A percentile compares a stretch with the other conserved stretches of the same genome.
Evolutionary conservation across 2,888 invertebrate species (phyloP).

Genomic region (Drosophila peninsularis): DNA sequence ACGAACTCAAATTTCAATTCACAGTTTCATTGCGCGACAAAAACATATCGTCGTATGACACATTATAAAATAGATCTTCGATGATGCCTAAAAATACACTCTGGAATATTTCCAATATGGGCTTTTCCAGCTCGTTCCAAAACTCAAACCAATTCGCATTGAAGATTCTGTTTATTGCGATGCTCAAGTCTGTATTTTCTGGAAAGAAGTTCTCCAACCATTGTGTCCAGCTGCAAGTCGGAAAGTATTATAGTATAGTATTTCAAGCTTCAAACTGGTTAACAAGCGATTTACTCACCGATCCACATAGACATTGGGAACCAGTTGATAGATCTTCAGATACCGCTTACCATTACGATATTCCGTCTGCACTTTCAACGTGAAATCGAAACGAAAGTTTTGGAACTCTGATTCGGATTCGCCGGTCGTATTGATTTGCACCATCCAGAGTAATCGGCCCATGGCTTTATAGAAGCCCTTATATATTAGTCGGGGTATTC

Average conservation of each 20-base stretch:
- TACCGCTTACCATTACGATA: constrained; percentile 65
- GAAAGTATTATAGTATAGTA: neutral
- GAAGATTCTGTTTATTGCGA: constrained; percentile 52
- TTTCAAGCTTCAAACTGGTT: no score
- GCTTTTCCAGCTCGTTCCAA: constrained; percentile 63
- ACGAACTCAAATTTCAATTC: neutral
- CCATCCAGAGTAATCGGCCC: constrained; percentile 61
- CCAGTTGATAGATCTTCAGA: constrained; percentile 63
- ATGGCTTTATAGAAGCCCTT: constrained; percentile 56
- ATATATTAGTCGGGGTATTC: constrained; percentile 56
- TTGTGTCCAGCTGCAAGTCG: constrained; percentile 46
- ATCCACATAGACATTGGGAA: constrained; percentile 52
- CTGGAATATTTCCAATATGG: constrained; percentile 52
- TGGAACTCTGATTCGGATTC: constrained; percentile 53
- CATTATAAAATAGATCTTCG: constrained; percentile 48
- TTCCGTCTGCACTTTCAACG: constrained; percentile 57
- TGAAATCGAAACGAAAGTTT: constrained; percentile 54
- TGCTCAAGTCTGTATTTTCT: constrained; percentile 55
- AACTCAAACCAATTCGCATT: constrained; percentile 62
- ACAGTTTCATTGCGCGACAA: constrained; percentile 16
- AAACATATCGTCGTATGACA: constrained; percentile 67
- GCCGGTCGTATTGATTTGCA: constrained; percentile 54
- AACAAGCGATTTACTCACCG: constrained; percentile 37
- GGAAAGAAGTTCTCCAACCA: constrained; percentile 62
- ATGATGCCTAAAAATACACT: constrained; percentile 52